Base-by-base conservation (phyloP, 2,888 invertebrate species). In the Eupithecia subfuscata region DNA sequence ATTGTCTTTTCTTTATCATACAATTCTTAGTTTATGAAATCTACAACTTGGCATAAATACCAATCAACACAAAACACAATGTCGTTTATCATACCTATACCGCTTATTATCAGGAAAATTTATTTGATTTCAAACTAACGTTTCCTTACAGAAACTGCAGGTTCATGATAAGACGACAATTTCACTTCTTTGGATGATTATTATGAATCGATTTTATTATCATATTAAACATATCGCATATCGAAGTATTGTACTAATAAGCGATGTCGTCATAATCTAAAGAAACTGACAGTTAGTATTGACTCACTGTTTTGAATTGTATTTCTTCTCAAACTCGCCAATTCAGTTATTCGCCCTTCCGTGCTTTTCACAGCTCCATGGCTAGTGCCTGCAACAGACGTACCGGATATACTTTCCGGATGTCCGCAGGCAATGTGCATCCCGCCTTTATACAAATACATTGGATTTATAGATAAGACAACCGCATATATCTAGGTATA, bases 361-460 rank as follows among this genome's bases (percentile, higher is more conserved):
- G 34, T 34, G 67, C n/a, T 71, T 75, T 87, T 88, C 84, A 81
- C 84, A 81, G 84, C 81, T 85, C 81, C 76, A 81, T 78, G 84
- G 81, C 75, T 75, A 30, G 63, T 78, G 79, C 81, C 84, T 84
- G 86, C 83, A 85, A 81, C 87, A 87, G 85, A 86, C 87, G 83
- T 81, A 75, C 87, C 87, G 90, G 91, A 91, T 87, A 90, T 90
- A 90, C 88, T 88, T 87, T 89, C 86, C 89, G 91, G 91, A 91
- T 87, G 84, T 91, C 91, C 91, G 90, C 85, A 86, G 87, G 87
- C 87, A 81, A 84, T 84, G 82, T 80, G 83, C 82, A 85, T 84
- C 82, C 83, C 84, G 82, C 81, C 83, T 84, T 83, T 83, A 82
- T 82, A 82, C 81, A 81, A 79, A 86, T 82, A 83, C 80, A 84